Evolutionary conservation across 1,140 invertebrate species (phyloP), one percentile per base, ranked within the genome.

Genomic region (Drosophila ficusphila): DNA sequence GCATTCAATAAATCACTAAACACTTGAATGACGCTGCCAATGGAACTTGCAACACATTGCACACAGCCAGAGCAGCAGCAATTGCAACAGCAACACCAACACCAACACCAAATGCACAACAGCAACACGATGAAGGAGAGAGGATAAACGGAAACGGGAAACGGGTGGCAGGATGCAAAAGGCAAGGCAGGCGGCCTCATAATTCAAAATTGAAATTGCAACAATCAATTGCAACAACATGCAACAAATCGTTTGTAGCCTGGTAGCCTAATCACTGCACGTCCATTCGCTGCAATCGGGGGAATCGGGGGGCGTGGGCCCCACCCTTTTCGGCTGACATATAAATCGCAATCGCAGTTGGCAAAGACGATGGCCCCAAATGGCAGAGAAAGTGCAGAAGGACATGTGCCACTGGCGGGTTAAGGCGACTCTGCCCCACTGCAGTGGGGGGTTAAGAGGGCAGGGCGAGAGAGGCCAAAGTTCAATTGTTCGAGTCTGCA

Each of bases 121-220:
- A 52, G 31, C 38, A 23, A 39, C n/a, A 29, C 7, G 2, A 6
- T 8, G 2, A 6, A 46, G 14, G 11, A 16, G 7, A 38, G 27
- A 0, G 11, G n/a, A 8, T 19, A n/a, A 41, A 12, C 12, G 41
- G 39, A 29, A 29, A 36, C 48, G 62, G 77, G 78, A 79, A 76
- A 62, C 75, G 58, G 58, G 42, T 61, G 69, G 36, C 64, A 71
- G 74, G 79, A 75, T 75, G 61, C 78, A 49, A 58, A 49, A 73
- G 36, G 56, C 79, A 68, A 79, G 81, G 71, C 68, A 42, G 57
- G 53, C 44, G 57, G 53, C 44, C 72, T 78, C 77, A 90, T 90
- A 90, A 90, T 90, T 90, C 88, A 90, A 90, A 90, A 90, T 90
- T 90, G 88, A 90, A 88, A 90, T 90, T 90, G 88, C 88, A 90